Evolutionary conservation across 2,113 vertebrate species (phyloP).

Genomic region (Proteles cristata): DNA sequence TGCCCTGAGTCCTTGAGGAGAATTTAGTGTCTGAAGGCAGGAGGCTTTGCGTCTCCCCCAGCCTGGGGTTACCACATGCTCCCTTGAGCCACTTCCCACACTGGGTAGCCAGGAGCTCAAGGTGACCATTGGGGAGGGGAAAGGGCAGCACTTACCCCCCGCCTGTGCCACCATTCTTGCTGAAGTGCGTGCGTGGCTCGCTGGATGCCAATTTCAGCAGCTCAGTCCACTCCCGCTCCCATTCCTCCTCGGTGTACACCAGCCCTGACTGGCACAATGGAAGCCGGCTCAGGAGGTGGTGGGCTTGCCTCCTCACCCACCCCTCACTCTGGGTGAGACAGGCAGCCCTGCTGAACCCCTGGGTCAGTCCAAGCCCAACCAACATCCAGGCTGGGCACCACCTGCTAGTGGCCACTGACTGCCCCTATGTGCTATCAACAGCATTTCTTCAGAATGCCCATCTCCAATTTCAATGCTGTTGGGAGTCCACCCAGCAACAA

Average conservation of each 20-base stretch:
- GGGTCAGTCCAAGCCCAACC: neutral
- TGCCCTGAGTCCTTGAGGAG: neutral
- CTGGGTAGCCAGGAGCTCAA: neutral
- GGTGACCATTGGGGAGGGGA: neutral
- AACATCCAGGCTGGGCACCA: neutral
- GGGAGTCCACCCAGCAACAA: neutral
- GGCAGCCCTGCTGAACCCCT: accelerated
- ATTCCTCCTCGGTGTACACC: conserved; percentile 98
- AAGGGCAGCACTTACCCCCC: conserved; percentile 91
- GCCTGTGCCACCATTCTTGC: conserved; percentile 94
- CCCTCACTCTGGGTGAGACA: neutral
- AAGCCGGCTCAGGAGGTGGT: neutral
- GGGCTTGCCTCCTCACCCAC: neutral
- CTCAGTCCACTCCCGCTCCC: conserved; percentile 98
- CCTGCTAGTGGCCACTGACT: neutral
- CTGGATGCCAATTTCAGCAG: conserved; percentile 98
- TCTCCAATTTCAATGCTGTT: neutral
- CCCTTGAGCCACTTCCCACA: too few species aligned
- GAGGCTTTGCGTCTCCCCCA: too few species aligned
- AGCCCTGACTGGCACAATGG: conserved; percentile 92
- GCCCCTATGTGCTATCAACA: neutral
- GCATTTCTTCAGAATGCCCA: neutral
- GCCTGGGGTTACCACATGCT: accelerated
- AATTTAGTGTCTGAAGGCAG: accelerated
- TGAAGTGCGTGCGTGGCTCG: conserved; percentile 95